Percentiles rank a stretch among this genome's conserved stretches.
Evolutionary conservation across 2,113 vertebrate species (phyloP).

Genomic region (Coturnix japonica): DNA sequence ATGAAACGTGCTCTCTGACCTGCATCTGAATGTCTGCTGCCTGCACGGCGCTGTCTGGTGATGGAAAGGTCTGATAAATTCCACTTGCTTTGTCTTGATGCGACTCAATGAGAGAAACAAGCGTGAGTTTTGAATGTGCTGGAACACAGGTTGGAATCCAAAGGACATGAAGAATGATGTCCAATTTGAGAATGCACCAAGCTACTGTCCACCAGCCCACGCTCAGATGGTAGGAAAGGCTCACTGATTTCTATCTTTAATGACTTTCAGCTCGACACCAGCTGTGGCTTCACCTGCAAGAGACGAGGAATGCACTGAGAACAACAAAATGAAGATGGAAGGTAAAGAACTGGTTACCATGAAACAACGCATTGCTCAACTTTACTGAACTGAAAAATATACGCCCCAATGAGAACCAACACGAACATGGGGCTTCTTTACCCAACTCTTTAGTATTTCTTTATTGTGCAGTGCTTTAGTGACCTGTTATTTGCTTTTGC

Average conservation of each 20-base stretch:
- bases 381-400: accelerated
- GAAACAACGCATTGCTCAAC: neutral
- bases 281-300: neutral
- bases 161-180: neutral
- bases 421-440: neutral
- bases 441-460: neutral
- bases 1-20: neutral
- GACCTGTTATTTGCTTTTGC: neutral
- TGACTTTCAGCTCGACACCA: neutral
- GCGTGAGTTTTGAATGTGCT: neutral
- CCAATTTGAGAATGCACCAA: neutral
- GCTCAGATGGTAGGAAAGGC: too few relatives aligned
- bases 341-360: neutral
- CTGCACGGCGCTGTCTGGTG: neutral
- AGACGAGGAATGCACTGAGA: neutral
- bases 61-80: neutral
- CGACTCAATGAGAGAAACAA: neutral
- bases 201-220: accelerated
- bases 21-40: neutral
- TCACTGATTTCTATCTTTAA: neutral
- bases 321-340: neutral
- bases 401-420: accelerated
- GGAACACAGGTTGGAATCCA: neutral
- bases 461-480: accelerated
- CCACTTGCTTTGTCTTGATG: accelerated